Conservation (phyloP, 2,888 invertebrate species). For the Nyleta sp. region DNA sequence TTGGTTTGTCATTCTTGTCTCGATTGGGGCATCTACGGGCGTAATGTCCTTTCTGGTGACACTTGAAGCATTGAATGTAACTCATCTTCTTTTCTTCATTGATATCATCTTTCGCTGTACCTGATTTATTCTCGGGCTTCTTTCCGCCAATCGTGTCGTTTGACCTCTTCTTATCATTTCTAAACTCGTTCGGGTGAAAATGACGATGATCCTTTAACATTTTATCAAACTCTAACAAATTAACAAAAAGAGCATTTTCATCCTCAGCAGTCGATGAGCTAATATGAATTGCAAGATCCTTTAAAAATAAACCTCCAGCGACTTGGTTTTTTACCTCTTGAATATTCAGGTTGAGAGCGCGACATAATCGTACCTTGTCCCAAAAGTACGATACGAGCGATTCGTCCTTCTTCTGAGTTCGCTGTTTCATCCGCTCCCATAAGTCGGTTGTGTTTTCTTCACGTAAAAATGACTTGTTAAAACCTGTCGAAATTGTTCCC, state of each 20-base stretch:
- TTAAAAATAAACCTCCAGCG: conserved; percentile 31
- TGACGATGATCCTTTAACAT: conserved; percentile 2
- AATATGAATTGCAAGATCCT: conserved; percentile 40
- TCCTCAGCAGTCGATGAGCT: neutral
- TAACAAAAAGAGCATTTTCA: conserved; percentile 13
- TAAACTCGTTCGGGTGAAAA: neutral
- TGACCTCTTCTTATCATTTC: neutral
- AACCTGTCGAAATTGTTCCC: conserved; percentile 21
- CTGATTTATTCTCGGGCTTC: neutral
- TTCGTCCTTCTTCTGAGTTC: conserved; percentile 41
- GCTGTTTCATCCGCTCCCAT: conserved; percentile 49
- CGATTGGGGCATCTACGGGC: conserved; percentile 12
- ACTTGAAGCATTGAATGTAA: conserved; percentile 9
- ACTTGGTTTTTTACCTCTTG: conserved; percentile 43
- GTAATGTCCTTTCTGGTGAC: conserved; percentile 15
- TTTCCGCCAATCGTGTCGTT: neutral
- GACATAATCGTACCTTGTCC: conserved; percentile 53
- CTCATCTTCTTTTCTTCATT: neutral
- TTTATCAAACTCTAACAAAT: conserved; percentile 2
- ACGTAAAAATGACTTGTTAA: conserved; percentile 42
- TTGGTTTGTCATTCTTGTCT: conserved; percentile 10
- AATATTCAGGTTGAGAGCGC: conserved; percentile 29
- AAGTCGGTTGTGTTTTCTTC: conserved; percentile 29
- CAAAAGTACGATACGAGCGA: conserved; percentile 44
- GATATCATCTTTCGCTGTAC: neutral